Base-by-base conservation (phyloP, 2,113 vertebrate genomes). In the Calyptomena viridis region DNA sequence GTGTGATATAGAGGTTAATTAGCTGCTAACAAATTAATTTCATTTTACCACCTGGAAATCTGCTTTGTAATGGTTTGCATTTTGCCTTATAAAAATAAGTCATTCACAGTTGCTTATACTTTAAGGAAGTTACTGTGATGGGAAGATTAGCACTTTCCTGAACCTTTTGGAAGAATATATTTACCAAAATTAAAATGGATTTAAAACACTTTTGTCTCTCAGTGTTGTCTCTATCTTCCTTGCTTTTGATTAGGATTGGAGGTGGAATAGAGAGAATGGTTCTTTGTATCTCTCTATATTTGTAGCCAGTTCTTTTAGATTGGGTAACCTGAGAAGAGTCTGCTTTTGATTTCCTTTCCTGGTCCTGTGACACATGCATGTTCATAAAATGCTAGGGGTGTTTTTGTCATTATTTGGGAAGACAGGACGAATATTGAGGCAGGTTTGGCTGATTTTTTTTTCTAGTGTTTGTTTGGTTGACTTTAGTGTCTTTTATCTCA, bases 1-100 rank as follows among this genome's bases (percentile, higher is more conserved):
- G 83, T 59, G 71, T 96, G 90, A 96, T 96, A 56, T 18, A 71
- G 74, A 97, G 97, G 94, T 97, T 97, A 98, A 97, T 98, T 97
- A 96, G 64, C 60, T 97, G 96, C 92, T 96, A 96, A 96, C 87
- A 86, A 81, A 87, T 91, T 96, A 92, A 91, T 92, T 95, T 96
- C 58, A 47, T 94, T 95, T 96, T 97, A 96, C 82, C 96, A 97
- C 94, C 96, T 98, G 95, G 87, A 88, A 94, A 93, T 79, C 92
- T 87, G 66, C 94, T 97, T 95, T 96, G 79, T 94, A 97, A 95
- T 96, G 39, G 8, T 39, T 90, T 97, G 88, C 31, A 77, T 96
- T 90, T 96, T 95, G 14, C 33, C 37, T 66, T 73, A 37, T 42
- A 52, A 89, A 89, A 84, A 71, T 44, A 94, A 95, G 42, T 55